Evolutionary conservation across 1,140 invertebrate species (phyloP), one percentile per base, ranked within the genome.

Genomic region (Drosophila carrolli): DNA sequence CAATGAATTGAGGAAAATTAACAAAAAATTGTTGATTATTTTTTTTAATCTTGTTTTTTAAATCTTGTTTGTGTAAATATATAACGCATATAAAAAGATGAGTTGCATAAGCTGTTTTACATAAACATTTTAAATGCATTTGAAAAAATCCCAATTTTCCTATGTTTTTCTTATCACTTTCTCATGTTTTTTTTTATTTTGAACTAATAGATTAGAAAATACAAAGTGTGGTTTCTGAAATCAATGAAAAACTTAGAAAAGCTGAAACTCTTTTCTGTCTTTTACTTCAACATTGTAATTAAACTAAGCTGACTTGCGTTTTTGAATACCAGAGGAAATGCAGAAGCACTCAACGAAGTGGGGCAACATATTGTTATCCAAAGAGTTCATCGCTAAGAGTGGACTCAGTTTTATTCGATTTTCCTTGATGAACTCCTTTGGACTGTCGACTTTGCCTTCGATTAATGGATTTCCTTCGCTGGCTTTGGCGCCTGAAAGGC

Each of bases 401-500:
- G 29, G 11, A 56, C 67, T 56, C 32, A 47, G 32, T 54, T 68
- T 53, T 41, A 46, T 48, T 71, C 51, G 35, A 57, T 71, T 71
- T 62, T 37, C n/a, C 43, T 10, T 57, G 65, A 73, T 73, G 40
- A 73, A 61, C 67, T 73, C 23, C 68, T 53, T 53, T 48, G 35
- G 40, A 10, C 40, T 35, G 37, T 41, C 65, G 53, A 19, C 44
- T 37, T 48, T 48, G 50, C 35, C 51, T 60, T 73, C 70, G 70
- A 57, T 75, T 75, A 75, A 75, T 75, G 71, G 53, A 66, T 75
- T 75, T 23, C 54, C 53, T 59, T 66, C 47, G 56, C 48, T 47
- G 68, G 48, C 47, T 46, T 32, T 51, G 74, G 74, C 74, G 74
- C 74, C 74, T 68, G 73, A 76, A 76, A 68, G 74, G 56, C 74